Conservation (phyloP, 2,888 invertebrate genomes). For the Venustoraphidia nigricollis region DNA sequence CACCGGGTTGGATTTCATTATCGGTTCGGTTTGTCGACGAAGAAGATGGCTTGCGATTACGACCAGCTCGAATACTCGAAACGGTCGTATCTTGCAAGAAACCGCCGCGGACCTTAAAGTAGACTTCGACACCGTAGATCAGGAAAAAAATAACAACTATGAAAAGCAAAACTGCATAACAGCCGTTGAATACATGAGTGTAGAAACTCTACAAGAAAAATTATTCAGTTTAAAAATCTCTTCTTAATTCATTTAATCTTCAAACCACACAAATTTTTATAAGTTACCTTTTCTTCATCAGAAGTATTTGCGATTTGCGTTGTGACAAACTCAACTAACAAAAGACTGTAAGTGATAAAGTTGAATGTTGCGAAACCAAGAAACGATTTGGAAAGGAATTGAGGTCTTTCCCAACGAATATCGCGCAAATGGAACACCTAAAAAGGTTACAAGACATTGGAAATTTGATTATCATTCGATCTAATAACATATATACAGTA, state of each 20-base stretch:
- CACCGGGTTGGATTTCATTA: too few relatives aligned
- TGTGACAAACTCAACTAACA: slow-evolving; percentile 55
- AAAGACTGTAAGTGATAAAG: slow-evolving; percentile 70
- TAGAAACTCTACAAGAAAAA: slow-evolving; percentile 47
- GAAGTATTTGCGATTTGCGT: slow-evolving; percentile 33
- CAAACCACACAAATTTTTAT: background rate
- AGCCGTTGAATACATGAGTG: slow-evolving; percentile 79
- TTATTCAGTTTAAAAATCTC: background rate
- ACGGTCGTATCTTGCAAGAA: slow-evolving; percentile 60
- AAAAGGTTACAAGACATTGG: slow-evolving; percentile 12
- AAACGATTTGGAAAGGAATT: slow-evolving; percentile 83
- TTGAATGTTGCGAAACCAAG: slow-evolving; percentile 82
- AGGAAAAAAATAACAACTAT: slow-evolving; percentile 85
- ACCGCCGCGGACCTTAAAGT: slow-evolving; percentile 82
- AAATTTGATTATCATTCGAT: background rate
- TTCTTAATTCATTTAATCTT: background rate
- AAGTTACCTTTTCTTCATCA: slow-evolving; percentile 26
- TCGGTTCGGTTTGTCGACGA: too few relatives aligned
- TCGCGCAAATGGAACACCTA: slow-evolving; percentile 81
- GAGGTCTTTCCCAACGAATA: slow-evolving; percentile 73
- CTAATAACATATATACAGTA: background rate
- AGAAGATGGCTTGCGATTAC: slow-evolving; percentile 5
- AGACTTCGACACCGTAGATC: slow-evolving; percentile 88
- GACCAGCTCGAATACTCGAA: slow-evolving; percentile 34
- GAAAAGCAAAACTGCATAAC: slow-evolving; percentile 80